phyloP scores from a whole-genome alignment of 2,113 vertebrate genomes.

The Oxyruncus cristatus region DNA sequence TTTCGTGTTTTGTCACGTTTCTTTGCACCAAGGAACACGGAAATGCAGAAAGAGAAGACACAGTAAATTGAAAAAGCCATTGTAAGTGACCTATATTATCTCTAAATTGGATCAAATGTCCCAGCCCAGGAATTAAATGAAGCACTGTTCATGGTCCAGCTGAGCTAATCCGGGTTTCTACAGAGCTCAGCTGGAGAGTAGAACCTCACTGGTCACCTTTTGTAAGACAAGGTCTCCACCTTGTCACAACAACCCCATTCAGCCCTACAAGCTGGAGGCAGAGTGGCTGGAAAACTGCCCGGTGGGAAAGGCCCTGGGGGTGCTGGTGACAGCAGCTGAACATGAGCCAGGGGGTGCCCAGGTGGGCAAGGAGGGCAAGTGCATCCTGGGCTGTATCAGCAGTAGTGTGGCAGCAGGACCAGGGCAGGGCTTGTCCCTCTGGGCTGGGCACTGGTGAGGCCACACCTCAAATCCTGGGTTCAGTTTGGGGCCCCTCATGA shows the following conservation, averaged over 20 bases:
- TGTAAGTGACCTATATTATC: background rate
- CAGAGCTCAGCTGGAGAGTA: background rate
- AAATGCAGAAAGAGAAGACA: background rate
- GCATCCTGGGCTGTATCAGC: background rate
- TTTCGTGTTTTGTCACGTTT: background rate
- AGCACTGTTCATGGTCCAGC: background rate
- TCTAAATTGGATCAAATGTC: background rate
- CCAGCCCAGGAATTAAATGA: background rate
- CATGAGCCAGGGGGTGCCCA: fast-evolving
- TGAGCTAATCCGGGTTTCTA: background rate
- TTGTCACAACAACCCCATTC: background rate
- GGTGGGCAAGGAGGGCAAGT: background rate
- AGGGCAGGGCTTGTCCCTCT: background rate
- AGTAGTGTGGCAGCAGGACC: fast-evolving
- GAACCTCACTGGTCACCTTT: background rate
- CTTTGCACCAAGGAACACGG: background rate
- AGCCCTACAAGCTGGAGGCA: background rate
- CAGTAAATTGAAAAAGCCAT: background rate
- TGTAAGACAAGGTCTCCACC: background rate
- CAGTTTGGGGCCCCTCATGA: background rate
- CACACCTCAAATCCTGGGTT: background rate
- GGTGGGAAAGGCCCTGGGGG: background rate
- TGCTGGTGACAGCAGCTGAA: fast-evolving
- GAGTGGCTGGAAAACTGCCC: background rate
- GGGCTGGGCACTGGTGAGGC: background rate